These are phyloP conservation scores for Sorex maritimensis DNA, from an alignment of 2,797 vertebrate genomes.

Conservation along the genomic window DNA sequence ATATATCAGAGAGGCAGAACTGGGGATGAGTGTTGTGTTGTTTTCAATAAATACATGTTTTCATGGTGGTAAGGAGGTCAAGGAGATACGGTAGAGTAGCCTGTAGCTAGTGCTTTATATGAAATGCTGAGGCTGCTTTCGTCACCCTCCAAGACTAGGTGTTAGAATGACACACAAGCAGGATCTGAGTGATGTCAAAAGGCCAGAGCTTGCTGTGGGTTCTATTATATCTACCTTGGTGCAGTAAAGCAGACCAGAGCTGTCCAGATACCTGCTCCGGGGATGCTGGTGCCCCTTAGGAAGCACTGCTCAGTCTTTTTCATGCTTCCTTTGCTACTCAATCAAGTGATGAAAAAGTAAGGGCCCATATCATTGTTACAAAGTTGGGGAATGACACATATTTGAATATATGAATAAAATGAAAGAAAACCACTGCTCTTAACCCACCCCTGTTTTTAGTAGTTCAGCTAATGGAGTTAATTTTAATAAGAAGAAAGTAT, in stretches of 20 bases:
- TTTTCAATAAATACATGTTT: neutral
- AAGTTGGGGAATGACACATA: neutral
- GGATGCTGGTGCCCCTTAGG: neutral
- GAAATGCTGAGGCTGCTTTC: neutral
- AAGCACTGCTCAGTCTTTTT: neutral
- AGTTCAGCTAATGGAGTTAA: conserved; percentile 29
- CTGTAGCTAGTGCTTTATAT: neutral
- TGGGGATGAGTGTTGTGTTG: neutral
- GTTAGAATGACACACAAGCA: neutral
- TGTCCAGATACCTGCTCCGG: neutral
- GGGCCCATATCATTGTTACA: neutral
- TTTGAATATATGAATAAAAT: neutral
- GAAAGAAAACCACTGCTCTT: neutral
- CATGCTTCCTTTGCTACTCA: neutral
- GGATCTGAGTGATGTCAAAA: neutral
- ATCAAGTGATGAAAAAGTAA: neutral
- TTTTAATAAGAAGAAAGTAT: conserved; percentile 30
- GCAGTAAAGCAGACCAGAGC: neutral
- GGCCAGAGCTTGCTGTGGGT: neutral
- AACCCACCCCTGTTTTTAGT: neutral
- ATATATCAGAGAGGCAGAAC: neutral
- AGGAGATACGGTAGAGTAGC: neutral
- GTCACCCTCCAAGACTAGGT: neutral
- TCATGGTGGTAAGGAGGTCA: neutral
- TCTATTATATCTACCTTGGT: neutral